Evolutionary conservation across 2,888 invertebrate genomes (phyloP).

Genomic region (Labia minor): DNA sequence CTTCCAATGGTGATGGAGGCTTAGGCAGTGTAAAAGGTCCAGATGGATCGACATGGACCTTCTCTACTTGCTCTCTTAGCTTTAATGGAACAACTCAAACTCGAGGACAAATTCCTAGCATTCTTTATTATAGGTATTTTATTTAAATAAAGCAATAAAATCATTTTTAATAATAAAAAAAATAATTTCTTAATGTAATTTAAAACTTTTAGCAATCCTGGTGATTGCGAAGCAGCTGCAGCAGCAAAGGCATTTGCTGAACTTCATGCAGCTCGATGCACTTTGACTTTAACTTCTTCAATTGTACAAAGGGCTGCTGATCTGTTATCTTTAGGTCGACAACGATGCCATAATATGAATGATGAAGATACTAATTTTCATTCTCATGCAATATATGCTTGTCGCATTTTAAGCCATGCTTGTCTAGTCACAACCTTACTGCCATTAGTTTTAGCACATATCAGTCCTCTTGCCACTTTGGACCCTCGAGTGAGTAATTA

Average conservation of each 20-base stretch:
- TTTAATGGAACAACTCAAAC: slow-evolving; percentile 94
- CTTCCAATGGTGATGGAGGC: slow-evolving; percentile 91
- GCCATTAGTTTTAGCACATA: slow-evolving; percentile 74
- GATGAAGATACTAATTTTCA: slow-evolving; percentile 44
- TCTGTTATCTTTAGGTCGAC: slow-evolving; percentile 63
- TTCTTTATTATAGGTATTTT: slow-evolving; percentile 71
- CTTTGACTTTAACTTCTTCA: slow-evolving; percentile 62
- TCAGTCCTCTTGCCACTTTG: slow-evolving; percentile 66
- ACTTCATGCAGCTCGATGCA: slow-evolving; percentile 55
- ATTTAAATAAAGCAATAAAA: neutral
- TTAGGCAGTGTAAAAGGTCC: slow-evolving; percentile 78
- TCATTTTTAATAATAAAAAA: neutral
- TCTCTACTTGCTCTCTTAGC: slow-evolving; percentile 82
- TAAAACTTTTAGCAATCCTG: slow-evolving; percentile 42
- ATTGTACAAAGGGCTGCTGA: slow-evolving; percentile 68
- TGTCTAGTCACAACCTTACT: slow-evolving; percentile 62
- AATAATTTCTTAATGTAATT: neutral
- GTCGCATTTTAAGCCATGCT: slow-evolving; percentile 47
- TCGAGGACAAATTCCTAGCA: slow-evolving; percentile 87
- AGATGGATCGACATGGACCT: slow-evolving; percentile 83
- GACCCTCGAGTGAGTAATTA: slow-evolving; percentile 61
- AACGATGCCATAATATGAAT: slow-evolving; percentile 38
- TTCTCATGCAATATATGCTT: slow-evolving; percentile 29
- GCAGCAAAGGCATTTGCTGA: slow-evolving; percentile 47
- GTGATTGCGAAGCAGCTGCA: slow-evolving; percentile 47